A percentile compares a stretch with the other conserved stretches of the same genome.
phyloP scores from a whole-genome alignment of 2,888 invertebrate genomes.

The Sesamia inferens region DNA sequence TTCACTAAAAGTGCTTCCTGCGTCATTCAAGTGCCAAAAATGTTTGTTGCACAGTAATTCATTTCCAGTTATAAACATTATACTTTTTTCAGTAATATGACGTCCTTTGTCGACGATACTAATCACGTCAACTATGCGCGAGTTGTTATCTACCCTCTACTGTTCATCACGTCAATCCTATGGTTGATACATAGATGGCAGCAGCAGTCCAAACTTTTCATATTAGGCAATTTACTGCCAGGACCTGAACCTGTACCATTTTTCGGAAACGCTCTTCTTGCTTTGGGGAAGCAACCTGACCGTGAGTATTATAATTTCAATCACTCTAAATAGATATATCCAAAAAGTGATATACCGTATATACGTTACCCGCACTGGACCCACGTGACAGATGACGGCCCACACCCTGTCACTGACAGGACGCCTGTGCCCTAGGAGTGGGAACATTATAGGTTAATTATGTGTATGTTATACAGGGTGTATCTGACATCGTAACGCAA shows the following conservation, averaged over 20 bases:
- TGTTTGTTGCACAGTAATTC: background rate
- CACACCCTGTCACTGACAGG: too few species aligned
- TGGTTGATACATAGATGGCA: conserved; percentile 85
- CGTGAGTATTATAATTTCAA: conserved; percentile 78
- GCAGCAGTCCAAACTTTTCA: conserved; percentile 86
- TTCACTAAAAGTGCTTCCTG: background rate
- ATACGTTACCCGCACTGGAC: too few species aligned
- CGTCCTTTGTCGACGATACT: conserved; percentile 61
- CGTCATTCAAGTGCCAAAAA: too few species aligned
- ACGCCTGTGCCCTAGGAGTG: too few species aligned
- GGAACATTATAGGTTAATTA: too few species aligned
- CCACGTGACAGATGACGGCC: too few species aligned
- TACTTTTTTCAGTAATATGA: conserved; percentile 68
- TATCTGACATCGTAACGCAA: too few species aligned
- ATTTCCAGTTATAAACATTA: background rate
- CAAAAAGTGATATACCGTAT: background rate
- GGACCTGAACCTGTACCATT: conserved; percentile 92
- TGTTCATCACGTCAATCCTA: conserved; percentile 72
- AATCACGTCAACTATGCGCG: conserved; percentile 58
- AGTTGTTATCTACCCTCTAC: conserved; percentile 73
- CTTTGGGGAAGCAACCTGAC: conserved; percentile 90
- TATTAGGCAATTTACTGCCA: conserved; percentile 92
- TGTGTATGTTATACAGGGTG: too few species aligned
- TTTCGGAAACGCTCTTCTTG: conserved; percentile 92
- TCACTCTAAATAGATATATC: background rate